Percentiles rank a stretch among this genome's conserved stretches.
phyloP scores from a whole-genome alignment of 2,888 invertebrate species.

The Ichneumoninae sp. region DNA sequence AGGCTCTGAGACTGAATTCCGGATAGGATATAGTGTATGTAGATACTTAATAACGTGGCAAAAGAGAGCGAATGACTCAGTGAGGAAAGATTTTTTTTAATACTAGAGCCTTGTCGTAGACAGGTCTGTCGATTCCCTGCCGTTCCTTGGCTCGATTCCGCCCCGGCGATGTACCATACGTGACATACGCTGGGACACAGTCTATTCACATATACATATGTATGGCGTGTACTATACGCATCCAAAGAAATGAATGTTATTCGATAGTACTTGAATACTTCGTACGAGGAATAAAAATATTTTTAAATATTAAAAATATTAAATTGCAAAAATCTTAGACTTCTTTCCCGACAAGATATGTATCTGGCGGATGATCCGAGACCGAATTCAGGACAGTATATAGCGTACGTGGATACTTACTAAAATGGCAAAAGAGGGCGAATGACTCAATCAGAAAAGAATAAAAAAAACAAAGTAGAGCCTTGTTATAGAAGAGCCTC shows the following conservation, averaged over 20 bases:
- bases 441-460: not conserved
- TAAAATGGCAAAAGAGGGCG: not conserved
- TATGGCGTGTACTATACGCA: not conserved
- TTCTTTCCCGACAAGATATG: not conserved
- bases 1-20: not conserved
- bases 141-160: constrained; percentile 15
- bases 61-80: not conserved
- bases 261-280: too few relatives aligned
- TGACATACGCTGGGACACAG: not conserved
- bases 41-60: not conserved
- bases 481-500: not conserved
- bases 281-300: too few relatives aligned
- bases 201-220: not conserved
- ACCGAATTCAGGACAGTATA: not conserved
- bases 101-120: not conserved
- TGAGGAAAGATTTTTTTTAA: not conserved
- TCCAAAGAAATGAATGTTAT: too few relatives aligned
- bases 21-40: not conserved
- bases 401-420: not conserved
- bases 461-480: not conserved
- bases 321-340: too few relatives aligned
- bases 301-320: too few relatives aligned
- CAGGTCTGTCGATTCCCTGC: not conserved
- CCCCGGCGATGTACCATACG: constrained; percentile 8
- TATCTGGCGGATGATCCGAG: not conserved